These are phyloP conservation scores for Osmerus eperlanus DNA, from an alignment of 2,113 vertebrate species.

Conservation along the genomic window DNA sequence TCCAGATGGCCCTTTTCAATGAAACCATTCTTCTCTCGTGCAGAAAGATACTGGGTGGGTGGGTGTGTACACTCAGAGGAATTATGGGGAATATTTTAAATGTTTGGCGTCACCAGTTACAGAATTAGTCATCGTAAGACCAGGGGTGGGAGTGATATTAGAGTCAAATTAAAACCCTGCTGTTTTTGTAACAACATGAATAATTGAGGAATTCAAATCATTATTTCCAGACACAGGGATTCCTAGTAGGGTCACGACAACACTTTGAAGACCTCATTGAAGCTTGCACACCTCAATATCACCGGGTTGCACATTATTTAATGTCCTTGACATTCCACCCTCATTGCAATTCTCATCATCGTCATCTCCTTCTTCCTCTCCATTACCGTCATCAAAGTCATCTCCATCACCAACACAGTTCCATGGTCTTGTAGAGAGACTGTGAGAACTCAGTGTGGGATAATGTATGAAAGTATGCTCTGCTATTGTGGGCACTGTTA, in stretches of 20 bases:
- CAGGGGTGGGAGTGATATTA: constrained; percentile 41
- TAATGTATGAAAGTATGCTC: too few relatives aligned
- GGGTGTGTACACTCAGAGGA: constrained; percentile 42
- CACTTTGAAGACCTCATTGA: neutral
- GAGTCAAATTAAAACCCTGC: constrained; percentile 55
- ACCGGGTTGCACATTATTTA: neutral
- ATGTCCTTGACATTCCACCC: neutral
- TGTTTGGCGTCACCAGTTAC: constrained; percentile 53
- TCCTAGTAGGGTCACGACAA: constrained; percentile 24
- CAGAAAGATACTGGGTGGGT: constrained; percentile 37
- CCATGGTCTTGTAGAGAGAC: too few relatives aligned
- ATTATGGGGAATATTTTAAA: constrained; percentile 33
- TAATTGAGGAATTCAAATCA: constrained; percentile 42
- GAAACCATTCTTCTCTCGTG: constrained; percentile 38
- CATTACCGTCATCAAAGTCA: too few relatives aligned
- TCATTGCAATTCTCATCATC: neutral
- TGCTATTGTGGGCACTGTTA: too few relatives aligned
- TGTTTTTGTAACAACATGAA: constrained; percentile 50
- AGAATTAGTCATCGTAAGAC: constrained; percentile 49
- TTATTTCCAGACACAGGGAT: constrained; percentile 29
- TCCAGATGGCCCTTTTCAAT: constrained; percentile 60
- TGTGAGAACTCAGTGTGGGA: too few relatives aligned
- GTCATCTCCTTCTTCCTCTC: too few relatives aligned
- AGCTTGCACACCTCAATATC: neutral
- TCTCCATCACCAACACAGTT: too few relatives aligned